Conservation (phyloP, 2,888 invertebrate genomes). For the Hylaea fasciaria region DNA sequence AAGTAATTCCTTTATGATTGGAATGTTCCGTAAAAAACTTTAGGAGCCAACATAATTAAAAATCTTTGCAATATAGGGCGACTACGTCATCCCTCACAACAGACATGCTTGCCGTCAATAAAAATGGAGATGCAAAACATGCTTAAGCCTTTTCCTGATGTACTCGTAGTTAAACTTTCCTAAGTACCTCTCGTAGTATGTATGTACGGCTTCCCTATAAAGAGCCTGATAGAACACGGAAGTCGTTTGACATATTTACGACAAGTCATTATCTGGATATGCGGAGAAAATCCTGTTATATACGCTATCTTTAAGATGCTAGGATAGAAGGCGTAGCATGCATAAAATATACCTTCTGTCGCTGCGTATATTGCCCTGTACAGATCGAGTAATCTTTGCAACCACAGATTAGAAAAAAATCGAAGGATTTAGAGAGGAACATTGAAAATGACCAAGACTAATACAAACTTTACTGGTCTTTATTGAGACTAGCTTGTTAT, state of each 20-base stretch:
- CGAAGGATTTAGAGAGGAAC: neutral
- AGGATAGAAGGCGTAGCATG: conserved; percentile 23
- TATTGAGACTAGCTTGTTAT: too few relatives aligned
- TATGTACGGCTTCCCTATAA: conserved; percentile 13
- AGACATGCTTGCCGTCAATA: neutral
- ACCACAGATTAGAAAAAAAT: neutral
- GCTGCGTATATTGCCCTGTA: conserved; percentile 3
- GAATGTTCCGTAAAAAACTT: too few relatives aligned
- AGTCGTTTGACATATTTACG: conserved; percentile 48
- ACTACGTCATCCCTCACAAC: too few relatives aligned
- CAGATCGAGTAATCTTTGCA: too few relatives aligned
- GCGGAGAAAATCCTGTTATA: conserved; percentile 46
- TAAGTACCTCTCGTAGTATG: neutral
- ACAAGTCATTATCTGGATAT: conserved; percentile 50
- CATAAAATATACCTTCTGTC: conserved; percentile 21
- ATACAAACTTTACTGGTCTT: too few relatives aligned
- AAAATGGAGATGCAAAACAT: conserved; percentile 7
- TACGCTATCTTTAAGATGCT: conserved; percentile 36
- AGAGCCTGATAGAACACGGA: conserved; percentile 41
- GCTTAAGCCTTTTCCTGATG: conserved; percentile 6
- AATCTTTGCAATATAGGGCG: too few relatives aligned
- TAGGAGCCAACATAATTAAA: too few relatives aligned
- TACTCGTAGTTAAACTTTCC: conserved; percentile 8
- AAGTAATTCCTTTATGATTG: too few relatives aligned
- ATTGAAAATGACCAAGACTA: too few relatives aligned